Percentiles rank a stretch among this genome's conserved stretches.
phyloP scores from a whole-genome alignment of 2,113 vertebrate species.

The Mirounga angustirostris region DNA sequence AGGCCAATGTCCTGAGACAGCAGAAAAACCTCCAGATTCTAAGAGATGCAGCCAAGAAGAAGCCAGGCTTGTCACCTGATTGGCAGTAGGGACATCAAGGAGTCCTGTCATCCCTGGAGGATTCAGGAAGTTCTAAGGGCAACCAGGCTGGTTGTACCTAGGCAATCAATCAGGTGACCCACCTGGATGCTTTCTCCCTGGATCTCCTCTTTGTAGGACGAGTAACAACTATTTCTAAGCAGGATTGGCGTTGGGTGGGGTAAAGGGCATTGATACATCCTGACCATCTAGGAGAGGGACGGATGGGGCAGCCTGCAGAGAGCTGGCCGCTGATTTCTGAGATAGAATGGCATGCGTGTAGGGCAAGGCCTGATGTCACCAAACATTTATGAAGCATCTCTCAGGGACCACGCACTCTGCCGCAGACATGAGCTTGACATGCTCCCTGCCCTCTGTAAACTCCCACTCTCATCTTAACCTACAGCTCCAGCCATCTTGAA shows the following conservation, averaged over 20 bases:
- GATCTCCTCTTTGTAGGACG: background rate
- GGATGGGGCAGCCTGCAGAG: accelerated
- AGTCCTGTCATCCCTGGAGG: background rate
- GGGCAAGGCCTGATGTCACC: background rate
- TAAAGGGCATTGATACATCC: background rate
- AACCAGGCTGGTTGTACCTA: background rate
- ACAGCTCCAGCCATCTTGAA: background rate
- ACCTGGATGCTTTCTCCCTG: background rate
- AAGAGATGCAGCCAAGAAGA: background rate
- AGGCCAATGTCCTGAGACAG: background rate
- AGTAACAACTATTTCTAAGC: background rate
- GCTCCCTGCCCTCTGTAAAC: background rate
- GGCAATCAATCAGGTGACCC: background rate
- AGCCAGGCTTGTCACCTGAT: background rate
- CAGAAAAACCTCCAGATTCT: background rate
- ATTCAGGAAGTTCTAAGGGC: background rate
- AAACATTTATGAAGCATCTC: background rate
- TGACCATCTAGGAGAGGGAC: background rate
- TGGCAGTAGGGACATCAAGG: background rate
- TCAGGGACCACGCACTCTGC: background rate
- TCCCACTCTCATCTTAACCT: background rate
- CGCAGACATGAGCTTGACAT: background rate
- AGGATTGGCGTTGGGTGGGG: background rate
- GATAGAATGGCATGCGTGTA: background rate
- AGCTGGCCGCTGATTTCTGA: background rate